These are phyloP conservation scores for Drosophila saltans DNA, from an alignment of 1,140 invertebrate species.

Conservation along the genomic window DNA sequence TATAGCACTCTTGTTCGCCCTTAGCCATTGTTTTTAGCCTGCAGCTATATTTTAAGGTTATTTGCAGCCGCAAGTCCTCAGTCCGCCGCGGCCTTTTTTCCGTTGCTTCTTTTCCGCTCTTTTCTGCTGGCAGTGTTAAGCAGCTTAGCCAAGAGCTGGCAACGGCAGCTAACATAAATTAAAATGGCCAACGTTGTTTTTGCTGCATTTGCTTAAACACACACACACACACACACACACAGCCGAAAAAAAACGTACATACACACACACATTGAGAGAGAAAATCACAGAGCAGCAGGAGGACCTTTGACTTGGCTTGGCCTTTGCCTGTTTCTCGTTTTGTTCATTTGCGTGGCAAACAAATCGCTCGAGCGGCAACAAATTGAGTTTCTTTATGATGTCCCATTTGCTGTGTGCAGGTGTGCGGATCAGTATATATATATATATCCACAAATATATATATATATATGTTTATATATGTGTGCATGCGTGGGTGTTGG, in stretches of 20 bases:
- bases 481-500: conserved; percentile 21
- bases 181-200: conserved; percentile 75
- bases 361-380: conserved; percentile 77
- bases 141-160: conserved; percentile 71
- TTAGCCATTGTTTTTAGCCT: conserved; percentile 76
- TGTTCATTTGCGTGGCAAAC: conserved; percentile 78
- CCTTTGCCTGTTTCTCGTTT: conserved; percentile 54
- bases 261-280: conserved; percentile 15
- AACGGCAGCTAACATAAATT: conserved; percentile 69
- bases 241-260: background rate
- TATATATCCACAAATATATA: too few species aligned
- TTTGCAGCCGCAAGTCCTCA: conserved; percentile 44
- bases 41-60: conserved; percentile 76
- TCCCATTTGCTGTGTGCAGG: conserved; percentile 70
- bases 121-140: conserved; percentile 63
- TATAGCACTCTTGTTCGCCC: conserved; percentile 20
- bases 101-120: conserved; percentile 31
- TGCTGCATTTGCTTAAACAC: conserved; percentile 58
- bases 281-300: conserved; percentile 10
- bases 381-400: conserved; percentile 82
- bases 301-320: conserved; percentile 33
- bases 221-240: conserved; percentile 19
- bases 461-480: conserved; percentile 19
- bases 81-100: conserved; percentile 36
- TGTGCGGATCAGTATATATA: conserved; percentile 51